phyloP scores from a whole-genome alignment of 2,888 invertebrate genomes.

The Lydus trimaculatus region DNA sequence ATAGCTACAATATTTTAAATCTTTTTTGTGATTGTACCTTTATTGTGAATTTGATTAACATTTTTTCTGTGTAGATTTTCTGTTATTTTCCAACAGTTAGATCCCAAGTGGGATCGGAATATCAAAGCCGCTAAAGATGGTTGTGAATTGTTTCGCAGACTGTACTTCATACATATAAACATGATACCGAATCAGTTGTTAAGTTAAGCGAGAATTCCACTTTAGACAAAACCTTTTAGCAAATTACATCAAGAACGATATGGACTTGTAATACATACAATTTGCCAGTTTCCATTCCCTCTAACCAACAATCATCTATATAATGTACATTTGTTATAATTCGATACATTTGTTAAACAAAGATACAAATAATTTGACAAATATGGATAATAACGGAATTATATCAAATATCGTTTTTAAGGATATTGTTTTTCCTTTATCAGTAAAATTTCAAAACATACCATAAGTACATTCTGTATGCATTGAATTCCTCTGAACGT shows the following conservation, averaged over 20 bases:
- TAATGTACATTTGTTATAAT: background rate
- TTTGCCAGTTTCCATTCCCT: conserved; percentile 37
- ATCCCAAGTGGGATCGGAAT: background rate
- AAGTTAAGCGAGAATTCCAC: conserved; percentile 62
- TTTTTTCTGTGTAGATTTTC: background rate
- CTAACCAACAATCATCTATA: conserved; percentile 1
- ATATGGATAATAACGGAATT: background rate
- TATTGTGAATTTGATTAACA: background rate
- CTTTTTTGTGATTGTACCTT: background rate
- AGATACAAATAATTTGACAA: background rate
- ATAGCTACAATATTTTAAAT: background rate
- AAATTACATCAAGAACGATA: conserved; percentile 57
- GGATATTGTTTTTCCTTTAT: background rate
- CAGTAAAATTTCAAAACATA: background rate
- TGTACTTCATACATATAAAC: conserved; percentile 61
- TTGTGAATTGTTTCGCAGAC: conserved; percentile 32
- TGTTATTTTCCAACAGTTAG: background rate
- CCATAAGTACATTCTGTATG: background rate
- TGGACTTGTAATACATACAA: conserved; percentile 49
- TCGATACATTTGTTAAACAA: background rate
- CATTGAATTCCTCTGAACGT: background rate
- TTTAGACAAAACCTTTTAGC: conserved; percentile 63
- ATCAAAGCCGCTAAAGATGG: conserved; percentile 10
- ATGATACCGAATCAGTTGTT: conserved; percentile 63
- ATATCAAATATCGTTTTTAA: background rate